These are phyloP conservation scores for Bettongia penicillata DNA, from an alignment of 2,113 vertebrate genomes.

Conservation along the genomic window DNA sequence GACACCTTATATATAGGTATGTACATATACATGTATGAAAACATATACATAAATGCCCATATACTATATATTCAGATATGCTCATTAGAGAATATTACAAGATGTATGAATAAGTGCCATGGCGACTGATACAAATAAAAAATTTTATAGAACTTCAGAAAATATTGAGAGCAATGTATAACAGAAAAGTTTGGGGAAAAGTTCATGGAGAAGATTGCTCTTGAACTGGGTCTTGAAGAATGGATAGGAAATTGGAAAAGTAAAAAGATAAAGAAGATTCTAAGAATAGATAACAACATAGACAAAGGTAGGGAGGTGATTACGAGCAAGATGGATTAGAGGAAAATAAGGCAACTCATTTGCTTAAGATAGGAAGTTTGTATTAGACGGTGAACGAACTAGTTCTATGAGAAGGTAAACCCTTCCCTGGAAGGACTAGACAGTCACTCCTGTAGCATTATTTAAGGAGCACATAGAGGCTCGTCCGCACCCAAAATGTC, in stretches of 20 bases:
- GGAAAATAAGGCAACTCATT: background rate
- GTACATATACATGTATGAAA: background rate
- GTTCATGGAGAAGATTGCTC: background rate
- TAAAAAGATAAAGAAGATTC: background rate
- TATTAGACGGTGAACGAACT: background rate
- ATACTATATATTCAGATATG: background rate
- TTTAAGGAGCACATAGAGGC: background rate
- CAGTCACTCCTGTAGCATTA: background rate
- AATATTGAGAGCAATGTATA: background rate
- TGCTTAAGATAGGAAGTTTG: background rate
- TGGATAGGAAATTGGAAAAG: background rate
- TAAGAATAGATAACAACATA: background rate
- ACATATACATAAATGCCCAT: background rate
- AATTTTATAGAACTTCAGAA: background rate
- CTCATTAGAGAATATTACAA: background rate
- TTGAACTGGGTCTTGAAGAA: background rate
- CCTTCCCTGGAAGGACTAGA: background rate
- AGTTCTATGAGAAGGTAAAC: background rate
- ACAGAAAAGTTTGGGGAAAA: background rate
- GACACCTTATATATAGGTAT: background rate
- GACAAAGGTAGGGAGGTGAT: background rate
- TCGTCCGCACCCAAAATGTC: background rate
- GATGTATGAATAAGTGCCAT: background rate
- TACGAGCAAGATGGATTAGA: background rate
- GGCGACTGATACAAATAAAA: background rate